Evolutionary conservation across 2,797 vertebrate species (phyloP), one percentile per base, ranked within the genome.

Genomic region (Oceanodroma leucorhoa): DNA sequence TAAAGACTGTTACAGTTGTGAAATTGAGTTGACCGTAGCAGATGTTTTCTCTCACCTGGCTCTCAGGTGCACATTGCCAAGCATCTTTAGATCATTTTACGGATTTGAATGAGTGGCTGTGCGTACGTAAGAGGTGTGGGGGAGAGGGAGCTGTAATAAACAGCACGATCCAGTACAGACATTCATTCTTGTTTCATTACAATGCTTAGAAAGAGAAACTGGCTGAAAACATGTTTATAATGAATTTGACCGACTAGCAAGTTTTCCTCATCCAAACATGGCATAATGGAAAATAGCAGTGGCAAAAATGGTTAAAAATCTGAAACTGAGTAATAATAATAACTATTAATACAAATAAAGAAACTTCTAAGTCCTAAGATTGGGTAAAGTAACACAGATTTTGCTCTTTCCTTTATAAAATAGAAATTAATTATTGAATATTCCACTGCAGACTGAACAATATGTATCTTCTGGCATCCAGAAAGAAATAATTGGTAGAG

Each of bases 91-190:
- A 51, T 77, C 41, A 36, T 85, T 43, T 87, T 32, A 46, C 0
- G 41, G 87, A 6, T 85, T 54, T 43, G 46, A 51, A 26, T 36
- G 65, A 67, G 46, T 80, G 53, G 5, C 70, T 66, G 45, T 40
- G 48, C 84, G 48, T 48, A 55, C 30, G 5, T 55, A 10, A 48
- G 71, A 55, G 70, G 3, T 23, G 11, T 53, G 46, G 22, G 60
- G n/a, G 32, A 51, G 55, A 77, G 45, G 40, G 50, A 79, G 41
- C 57, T 69, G 27, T 60, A 40, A 46, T 57, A n/a, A 86, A n/a
- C 34, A 18, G 23, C 41, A 32, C 0, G 6, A 26, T 32, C 0
- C 0, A 36, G 27, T 38, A 30, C 21, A 66, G 66, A 55, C 26
- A 3, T 66, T 79, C 24, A 6, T 78, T 70, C 46, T 43, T 48